phyloP scores from a whole-genome alignment of 2,113 vertebrate species.

The Silurus meridionalis region DNA sequence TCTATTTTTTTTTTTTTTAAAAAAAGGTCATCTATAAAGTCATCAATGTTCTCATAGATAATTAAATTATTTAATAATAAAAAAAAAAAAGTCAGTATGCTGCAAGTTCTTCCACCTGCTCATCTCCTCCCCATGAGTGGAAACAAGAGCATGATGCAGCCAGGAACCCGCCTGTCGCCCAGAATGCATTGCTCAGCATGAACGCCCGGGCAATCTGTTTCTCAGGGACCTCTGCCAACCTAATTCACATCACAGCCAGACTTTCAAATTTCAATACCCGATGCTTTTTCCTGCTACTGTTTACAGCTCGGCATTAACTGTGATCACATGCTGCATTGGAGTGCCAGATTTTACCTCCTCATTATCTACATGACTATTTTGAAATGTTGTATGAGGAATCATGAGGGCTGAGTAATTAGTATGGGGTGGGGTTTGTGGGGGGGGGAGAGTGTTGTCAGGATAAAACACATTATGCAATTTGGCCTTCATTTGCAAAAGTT shows the following conservation, averaged over 20 bases:
- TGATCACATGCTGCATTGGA: background rate
- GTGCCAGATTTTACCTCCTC: background rate
- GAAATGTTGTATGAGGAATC: background rate
- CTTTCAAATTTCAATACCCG: conserved; percentile 31
- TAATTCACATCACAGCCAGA: conserved; percentile 36
- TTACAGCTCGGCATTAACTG: conserved; percentile 16
- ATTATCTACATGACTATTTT: background rate
- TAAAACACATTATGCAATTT: background rate
- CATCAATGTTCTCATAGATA: background rate
- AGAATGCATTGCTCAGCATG: conserved; percentile 44
- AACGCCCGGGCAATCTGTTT: conserved; percentile 42
- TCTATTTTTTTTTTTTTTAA: background rate
- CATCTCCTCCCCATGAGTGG: conserved; percentile 19
- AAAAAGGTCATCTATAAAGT: background rate
- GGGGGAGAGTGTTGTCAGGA: too few species aligned
- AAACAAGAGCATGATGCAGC: conserved; percentile 34
- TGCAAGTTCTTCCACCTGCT: conserved; percentile 28
- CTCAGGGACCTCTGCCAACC: conserved; percentile 40
- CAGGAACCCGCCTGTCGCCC: conserved; percentile 36
- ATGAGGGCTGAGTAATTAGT: conserved; percentile 16
- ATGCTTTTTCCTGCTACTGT: background rate
- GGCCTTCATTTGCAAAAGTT: background rate
- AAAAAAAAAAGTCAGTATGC: background rate
- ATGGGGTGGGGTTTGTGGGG: too few species aligned
- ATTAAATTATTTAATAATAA: background rate